phyloP scores from a whole-genome alignment of 2,797 vertebrate species.

The Australoheros facetus region DNA sequence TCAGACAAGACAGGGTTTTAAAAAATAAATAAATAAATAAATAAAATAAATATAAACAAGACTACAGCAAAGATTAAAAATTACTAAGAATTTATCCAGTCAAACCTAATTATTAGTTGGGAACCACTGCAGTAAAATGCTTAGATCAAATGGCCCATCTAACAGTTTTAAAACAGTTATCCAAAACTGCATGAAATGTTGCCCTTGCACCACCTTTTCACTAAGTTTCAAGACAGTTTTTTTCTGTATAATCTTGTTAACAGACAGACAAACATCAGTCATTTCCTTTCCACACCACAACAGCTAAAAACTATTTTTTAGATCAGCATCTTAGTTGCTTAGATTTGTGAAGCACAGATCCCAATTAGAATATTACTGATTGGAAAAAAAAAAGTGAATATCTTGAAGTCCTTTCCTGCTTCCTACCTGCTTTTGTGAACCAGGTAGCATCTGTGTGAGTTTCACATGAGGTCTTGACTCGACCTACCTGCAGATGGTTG shows the following conservation, averaged over 20 bases:
- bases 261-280: not conserved
- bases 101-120: not conserved
- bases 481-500: conserved; percentile 74
- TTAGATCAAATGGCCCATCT: too few species aligned
- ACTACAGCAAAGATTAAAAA: not conserved
- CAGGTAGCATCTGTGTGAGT: not conserved
- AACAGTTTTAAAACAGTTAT: too few species aligned
- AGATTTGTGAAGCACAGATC: not conserved
- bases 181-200: too few species aligned
- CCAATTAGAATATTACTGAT: too few species aligned
- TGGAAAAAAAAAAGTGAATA: not conserved
- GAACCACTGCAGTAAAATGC: too few species aligned
- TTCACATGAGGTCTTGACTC: not conserved
- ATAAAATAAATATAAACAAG: not conserved
- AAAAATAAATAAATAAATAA: too few species aligned
- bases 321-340: not conserved
- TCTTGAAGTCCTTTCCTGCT: not conserved
- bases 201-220: too few species aligned
- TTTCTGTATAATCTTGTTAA: too few species aligned
- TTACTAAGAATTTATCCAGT: not conserved
- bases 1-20: too few species aligned
- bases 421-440: not conserved
- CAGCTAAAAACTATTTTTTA: rapidly evolving
- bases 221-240: too few species aligned
- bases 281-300: rapidly evolving